Conservation (phyloP, 2,113 vertebrate species). For the Syngnathus typhle region DNA sequence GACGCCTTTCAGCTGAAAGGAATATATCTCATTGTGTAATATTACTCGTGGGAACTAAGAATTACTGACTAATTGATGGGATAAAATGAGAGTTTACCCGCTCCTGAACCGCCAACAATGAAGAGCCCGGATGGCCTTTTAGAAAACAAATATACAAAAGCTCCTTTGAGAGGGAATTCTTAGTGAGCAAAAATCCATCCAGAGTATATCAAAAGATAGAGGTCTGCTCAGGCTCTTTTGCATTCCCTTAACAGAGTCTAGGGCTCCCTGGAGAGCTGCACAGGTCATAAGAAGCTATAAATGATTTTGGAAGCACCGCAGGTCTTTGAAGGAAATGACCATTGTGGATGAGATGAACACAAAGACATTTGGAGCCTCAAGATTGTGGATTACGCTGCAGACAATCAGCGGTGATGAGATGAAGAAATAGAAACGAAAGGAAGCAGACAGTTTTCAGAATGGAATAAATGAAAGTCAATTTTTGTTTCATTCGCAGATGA, state of each 20-base stretch:
- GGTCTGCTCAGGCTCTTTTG: conserved; percentile 53
- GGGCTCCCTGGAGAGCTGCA: conserved; percentile 44
- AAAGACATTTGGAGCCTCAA: conserved; percentile 43
- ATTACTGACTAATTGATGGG: neutral
- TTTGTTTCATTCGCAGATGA: conserved; percentile 1
- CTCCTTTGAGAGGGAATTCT: conserved; percentile 18
- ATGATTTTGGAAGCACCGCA: conserved; percentile 60
- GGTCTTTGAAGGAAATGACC: conserved; percentile 58
- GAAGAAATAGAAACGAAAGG: conserved; percentile 6
- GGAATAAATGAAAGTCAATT: neutral
- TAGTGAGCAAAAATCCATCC: conserved; percentile 19
- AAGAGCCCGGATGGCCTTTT: conserved; percentile 34
- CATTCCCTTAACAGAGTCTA: conserved; percentile 51
- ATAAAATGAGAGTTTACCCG: conserved; percentile 18
- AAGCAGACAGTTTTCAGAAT: conserved; percentile 1
- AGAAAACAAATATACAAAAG: conserved; percentile 26
- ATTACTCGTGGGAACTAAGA: neutral
- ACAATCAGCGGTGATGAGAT: conserved; percentile 25
- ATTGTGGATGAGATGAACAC: conserved; percentile 57
- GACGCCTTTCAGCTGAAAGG: conserved; percentile 6
- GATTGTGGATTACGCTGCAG: conserved; percentile 31
- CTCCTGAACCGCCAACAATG: conserved; percentile 12
- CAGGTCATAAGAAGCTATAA: conserved; percentile 54
- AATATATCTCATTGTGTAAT: conserved; percentile 19
- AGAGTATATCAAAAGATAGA: conserved; percentile 19